Evolutionary conservation across 2,797 vertebrate species (phyloP).

Genomic region (Falco biarmicus): DNA sequence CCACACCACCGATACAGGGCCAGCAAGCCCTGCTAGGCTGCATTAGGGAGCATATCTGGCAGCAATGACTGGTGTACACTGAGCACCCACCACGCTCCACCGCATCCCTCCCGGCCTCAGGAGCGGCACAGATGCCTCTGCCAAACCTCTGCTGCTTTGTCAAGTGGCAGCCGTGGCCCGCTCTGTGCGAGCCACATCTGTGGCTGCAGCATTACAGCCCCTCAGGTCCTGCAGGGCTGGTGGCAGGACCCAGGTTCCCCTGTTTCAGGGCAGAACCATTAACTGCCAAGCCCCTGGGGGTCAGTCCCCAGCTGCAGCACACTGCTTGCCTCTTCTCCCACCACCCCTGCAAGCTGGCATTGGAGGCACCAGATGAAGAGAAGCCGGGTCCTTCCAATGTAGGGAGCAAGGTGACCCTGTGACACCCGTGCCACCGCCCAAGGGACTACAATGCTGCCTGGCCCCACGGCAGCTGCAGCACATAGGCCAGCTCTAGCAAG

Average conservation of each 20-base stretch:
- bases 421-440: accelerated
- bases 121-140: not conserved
- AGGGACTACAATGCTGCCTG: not conserved
- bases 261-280: not conserved
- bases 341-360: not conserved
- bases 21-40: not conserved
- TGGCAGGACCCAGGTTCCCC: not conserved
- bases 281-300: not conserved
- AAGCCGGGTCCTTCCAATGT: not conserved
- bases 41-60: not conserved
- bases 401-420: accelerated
- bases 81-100: accelerated
- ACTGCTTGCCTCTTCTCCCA: not conserved
- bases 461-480: accelerated
- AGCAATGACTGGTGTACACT: accelerated
- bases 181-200: accelerated
- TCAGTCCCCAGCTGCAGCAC: not conserved
- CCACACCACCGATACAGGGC: accelerated
- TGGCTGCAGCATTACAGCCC: not conserved
- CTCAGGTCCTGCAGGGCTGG: not conserved
- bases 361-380: not conserved
- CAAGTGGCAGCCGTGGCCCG: accelerated
- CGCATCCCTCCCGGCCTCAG: not conserved
- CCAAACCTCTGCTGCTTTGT: not conserved
- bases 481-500: accelerated